Percentiles rank a stretch among this genome's conserved stretches.
These are phyloP conservation scores for Dioctria rufipes DNA, from an alignment of 2,888 invertebrate genomes.

Conservation along the genomic window DNA sequence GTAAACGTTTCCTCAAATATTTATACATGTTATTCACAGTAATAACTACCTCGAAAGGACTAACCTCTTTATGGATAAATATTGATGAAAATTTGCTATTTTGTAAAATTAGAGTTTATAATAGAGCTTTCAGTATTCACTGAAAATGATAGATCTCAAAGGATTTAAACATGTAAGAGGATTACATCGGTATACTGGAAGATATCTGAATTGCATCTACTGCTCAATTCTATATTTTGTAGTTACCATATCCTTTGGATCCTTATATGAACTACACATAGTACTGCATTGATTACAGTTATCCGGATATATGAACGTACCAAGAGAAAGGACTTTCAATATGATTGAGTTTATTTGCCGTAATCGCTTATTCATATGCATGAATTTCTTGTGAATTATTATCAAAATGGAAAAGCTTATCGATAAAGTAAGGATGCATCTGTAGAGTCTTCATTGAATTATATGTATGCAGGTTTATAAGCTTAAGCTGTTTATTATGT, in stretches of 20 bases:
- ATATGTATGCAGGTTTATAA: neutral
- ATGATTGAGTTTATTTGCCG: slow-evolving; percentile 4
- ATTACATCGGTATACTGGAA: neutral
- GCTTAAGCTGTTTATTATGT: neutral
- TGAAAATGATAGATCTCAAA: no score
- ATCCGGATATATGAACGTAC: neutral
- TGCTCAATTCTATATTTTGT: neutral
- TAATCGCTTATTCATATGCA: neutral
- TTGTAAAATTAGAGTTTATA: no score
- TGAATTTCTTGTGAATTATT: neutral
- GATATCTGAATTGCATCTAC: neutral
- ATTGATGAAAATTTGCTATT: no score
- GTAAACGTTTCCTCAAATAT: no score
- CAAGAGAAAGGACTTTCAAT: neutral
- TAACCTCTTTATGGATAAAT: no score
- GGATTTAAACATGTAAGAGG: slow-evolving; percentile 5
- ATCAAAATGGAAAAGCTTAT: neutral
- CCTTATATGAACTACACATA: neutral
- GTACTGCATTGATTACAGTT: neutral
- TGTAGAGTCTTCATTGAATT: neutral
- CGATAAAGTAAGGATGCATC: neutral
- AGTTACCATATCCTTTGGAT: neutral
- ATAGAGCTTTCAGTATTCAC: no score
- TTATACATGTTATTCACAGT: no score
- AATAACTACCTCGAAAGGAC: no score